Evolutionary conservation across 2,113 vertebrate species (phyloP), one percentile per base, ranked within the genome.

Genomic region (Australoheros scitulus): DNA sequence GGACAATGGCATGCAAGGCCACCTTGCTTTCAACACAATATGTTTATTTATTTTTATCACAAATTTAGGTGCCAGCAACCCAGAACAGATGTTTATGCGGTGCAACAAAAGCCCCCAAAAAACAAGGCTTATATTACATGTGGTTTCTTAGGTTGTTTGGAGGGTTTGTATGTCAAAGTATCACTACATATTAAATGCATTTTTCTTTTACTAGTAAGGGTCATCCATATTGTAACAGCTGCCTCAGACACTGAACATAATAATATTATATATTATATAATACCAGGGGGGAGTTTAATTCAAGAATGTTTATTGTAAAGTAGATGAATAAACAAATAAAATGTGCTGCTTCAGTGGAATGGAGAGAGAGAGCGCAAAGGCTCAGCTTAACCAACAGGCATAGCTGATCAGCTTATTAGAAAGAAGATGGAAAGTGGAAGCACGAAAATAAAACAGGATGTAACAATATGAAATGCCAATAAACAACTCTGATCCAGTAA

Each of bases 51-150:
- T 56, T 64, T 82, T 61, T 20, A 64, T 50, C 47, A 60, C 8
- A 81, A 83, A 79, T 4, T 22, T 52, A 22, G 43, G 11, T 26
- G 52, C 88, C 79, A 82, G 75, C 26, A 65, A 68, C 60, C 56
- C 26, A 65, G 11, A 57, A n/a, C 22, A 20, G 7, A n/a, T 58
- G 78, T 87, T 85, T 81, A 57, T 11, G 77, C 24, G 50, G 18
- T 52, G 52, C 34, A 64, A 29, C 47, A 78, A 70, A 80, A 80
- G 74, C 64, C 38, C 3, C 3, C 3, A 82, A 61, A 61, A 91
- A 77, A 79, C 61, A 26, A 58, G 5, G 3, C 10, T 47, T 34
- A 59, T 47, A 77, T 83, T 77, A 61, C n/a, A 86, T 55, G 60
- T 76, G 36, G 56, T 61, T 3, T 50, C 55, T 38, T 63, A 63